Evolutionary conservation across 2,888 invertebrate genomes (phyloP).

Genomic region (Hydrotaea diabolus): DNA sequence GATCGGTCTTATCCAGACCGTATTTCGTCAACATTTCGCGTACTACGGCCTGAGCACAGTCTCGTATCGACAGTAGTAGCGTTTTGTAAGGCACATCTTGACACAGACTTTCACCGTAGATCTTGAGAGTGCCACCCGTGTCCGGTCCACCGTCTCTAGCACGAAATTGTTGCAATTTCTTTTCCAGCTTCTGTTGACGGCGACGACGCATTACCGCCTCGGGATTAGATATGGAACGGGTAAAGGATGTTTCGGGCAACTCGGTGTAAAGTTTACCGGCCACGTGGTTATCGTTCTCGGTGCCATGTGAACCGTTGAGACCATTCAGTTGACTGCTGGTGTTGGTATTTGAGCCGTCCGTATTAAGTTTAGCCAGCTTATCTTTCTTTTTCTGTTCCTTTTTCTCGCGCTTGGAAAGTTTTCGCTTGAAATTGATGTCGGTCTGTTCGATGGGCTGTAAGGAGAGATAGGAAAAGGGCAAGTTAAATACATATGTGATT

Average conservation of each 20-base stretch:
- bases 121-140: slow-evolving; percentile 93
- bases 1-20: slow-evolving; percentile 94
- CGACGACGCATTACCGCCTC: slow-evolving; percentile 99
- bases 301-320: slow-evolving; percentile 68
- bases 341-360: slow-evolving; percentile 79
- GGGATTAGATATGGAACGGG: slow-evolving; percentile 99
- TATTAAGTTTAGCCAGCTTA: slow-evolving; percentile 90
- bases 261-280: slow-evolving; percentile 97
- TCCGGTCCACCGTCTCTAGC: slow-evolving; percentile 97
- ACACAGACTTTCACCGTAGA: slow-evolving; percentile 97
- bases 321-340: slow-evolving; percentile 66
- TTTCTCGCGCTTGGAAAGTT: slow-evolving; percentile 87
- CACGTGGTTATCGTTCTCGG: slow-evolving; percentile 87
- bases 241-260: slow-evolving; percentile 98
- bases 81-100: slow-evolving; percentile 99
- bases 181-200: slow-evolving; percentile 97
- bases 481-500: background rate
- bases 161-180: slow-evolving; percentile 96
- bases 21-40: slow-evolving; percentile 98
- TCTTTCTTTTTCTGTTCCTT: slow-evolving; percentile 98
- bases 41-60: slow-evolving; percentile 95
- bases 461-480: slow-evolving; percentile 6
- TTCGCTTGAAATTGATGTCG: slow-evolving; percentile 89
- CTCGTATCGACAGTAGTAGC: slow-evolving; percentile 94
- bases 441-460: slow-evolving; percentile 85